A percentile compares a stretch with the other conserved stretches of the same genome.
Evolutionary conservation across 2,113 vertebrate species (phyloP).

Genomic region (Tyrannus savana): DNA sequence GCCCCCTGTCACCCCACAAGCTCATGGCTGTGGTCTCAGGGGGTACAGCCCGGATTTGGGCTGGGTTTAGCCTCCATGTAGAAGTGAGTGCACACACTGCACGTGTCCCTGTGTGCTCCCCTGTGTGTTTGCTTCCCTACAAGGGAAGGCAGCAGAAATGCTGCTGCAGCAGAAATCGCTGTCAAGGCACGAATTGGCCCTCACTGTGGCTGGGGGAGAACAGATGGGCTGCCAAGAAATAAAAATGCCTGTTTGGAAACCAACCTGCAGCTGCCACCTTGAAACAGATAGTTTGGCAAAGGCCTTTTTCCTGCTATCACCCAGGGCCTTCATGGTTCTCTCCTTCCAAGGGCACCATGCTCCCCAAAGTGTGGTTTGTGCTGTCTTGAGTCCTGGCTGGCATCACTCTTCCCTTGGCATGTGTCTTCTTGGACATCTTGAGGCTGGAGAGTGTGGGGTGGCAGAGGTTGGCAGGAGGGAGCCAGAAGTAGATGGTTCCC

Average conservation of each 20-base stretch:
- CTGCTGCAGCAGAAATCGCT: not conserved
- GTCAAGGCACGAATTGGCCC: not conserved
- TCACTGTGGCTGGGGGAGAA: not conserved
- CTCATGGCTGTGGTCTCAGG: not conserved
- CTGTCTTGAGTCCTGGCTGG: not conserved
- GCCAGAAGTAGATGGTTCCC: not conserved
- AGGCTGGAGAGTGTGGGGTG: fast-evolving
- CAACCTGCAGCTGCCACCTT: not conserved
- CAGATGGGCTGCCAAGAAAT: not conserved
- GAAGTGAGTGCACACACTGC: fast-evolving
- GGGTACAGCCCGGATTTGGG: not conserved
- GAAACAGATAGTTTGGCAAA: not conserved
- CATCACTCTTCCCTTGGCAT: not conserved
- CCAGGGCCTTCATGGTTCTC: fast-evolving
- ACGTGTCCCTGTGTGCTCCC: not conserved
- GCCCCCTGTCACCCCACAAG: not conserved
- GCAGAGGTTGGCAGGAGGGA: not conserved
- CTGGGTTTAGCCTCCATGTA: fast-evolving
- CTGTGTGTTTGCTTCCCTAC: not conserved
- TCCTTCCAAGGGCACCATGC: not conserved
- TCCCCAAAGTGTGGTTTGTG: not conserved
- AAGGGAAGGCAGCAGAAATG: not conserved
- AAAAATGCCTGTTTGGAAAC: not conserved
- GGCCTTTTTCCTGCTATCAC: not conserved
- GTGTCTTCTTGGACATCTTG: not conserved